Percentiles rank a stretch among this genome's conserved stretches.
These are phyloP conservation scores for Lepidochitona cinerea DNA, from an alignment of 2,888 invertebrate species.

Conservation along the genomic window DNA sequence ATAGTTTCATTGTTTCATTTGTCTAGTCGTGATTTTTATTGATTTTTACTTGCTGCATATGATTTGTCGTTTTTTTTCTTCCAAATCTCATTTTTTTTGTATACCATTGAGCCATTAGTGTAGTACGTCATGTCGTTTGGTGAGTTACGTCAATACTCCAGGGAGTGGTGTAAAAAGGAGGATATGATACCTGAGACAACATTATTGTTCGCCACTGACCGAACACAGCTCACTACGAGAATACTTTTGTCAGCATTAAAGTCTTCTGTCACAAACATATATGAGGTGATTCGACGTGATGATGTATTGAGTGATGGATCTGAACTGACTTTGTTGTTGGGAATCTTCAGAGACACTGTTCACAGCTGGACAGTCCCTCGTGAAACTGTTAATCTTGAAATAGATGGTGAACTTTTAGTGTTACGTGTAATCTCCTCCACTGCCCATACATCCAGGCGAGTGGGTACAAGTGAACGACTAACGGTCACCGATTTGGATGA, in stretches of 20 bases:
- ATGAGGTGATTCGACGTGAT: background rate
- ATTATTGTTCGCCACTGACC: background rate
- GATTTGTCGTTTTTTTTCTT: too few species aligned
- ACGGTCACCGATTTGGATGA: too few species aligned
- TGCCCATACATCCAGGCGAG: background rate
- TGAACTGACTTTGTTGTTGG: background rate
- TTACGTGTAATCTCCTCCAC: background rate
- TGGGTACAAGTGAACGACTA: background rate
- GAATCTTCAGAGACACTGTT: background rate
- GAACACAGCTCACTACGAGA: background rate
- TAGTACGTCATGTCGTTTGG: background rate
- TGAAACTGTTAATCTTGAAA: background rate
- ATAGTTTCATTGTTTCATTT: too few species aligned
- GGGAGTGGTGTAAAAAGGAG: slow-evolving; percentile 1
- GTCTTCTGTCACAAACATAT: background rate
- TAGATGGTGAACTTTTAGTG: background rate
- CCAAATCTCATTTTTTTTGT: too few species aligned
- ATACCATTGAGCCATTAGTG: background rate
- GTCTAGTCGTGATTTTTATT: too few species aligned
- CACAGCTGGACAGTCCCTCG: background rate
- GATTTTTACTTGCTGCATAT: too few species aligned
- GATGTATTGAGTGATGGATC: background rate
- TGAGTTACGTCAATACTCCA: background rate
- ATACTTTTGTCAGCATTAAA: background rate
- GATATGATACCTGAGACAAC: background rate